phyloP scores from a whole-genome alignment of 2,797 vertebrate genomes.

The Gambelia wislizenii region DNA sequence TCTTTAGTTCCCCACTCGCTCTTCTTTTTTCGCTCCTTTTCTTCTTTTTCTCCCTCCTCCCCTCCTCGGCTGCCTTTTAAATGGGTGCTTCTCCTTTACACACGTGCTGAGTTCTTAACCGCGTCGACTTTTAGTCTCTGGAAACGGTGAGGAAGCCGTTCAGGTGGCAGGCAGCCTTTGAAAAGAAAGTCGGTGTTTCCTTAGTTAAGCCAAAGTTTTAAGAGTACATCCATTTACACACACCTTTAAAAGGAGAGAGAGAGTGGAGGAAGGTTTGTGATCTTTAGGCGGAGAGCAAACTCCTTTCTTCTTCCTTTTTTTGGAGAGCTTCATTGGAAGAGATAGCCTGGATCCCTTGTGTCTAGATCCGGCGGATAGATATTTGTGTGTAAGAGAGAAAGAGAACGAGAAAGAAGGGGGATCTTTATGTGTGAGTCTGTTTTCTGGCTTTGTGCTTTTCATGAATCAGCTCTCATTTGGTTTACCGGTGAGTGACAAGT shows the following conservation, averaged over 20 bases:
- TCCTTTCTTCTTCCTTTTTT: conserved; percentile 5
- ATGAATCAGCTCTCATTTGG: conserved; percentile 82
- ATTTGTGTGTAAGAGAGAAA: background rate
- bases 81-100: background rate
- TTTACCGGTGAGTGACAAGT: conserved; percentile 86
- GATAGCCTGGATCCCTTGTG: background rate
- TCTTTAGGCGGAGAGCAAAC: conserved; percentile 32
- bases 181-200: background rate
- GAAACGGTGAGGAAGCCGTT: background rate
- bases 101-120: conserved; percentile 18
- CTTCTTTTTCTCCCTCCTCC: too few species aligned
- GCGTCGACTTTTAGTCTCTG: too few species aligned
- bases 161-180: too few species aligned
- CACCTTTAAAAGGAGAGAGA: conserved; percentile 24
- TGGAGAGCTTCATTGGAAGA: background rate
- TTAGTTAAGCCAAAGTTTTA: background rate
- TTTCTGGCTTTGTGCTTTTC: conserved; percentile 84
- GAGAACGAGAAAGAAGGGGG: background rate
- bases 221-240: background rate
- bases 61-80: background rate
- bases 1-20: background rate
- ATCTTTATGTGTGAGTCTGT: conserved; percentile 69
- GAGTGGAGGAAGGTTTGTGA: too few species aligned
- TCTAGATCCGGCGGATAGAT: conserved; percentile 16
- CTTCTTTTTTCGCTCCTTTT: too few species aligned